Conservation (phyloP, 2,113 vertebrate genomes). For the Arenaria interpres region DNA sequence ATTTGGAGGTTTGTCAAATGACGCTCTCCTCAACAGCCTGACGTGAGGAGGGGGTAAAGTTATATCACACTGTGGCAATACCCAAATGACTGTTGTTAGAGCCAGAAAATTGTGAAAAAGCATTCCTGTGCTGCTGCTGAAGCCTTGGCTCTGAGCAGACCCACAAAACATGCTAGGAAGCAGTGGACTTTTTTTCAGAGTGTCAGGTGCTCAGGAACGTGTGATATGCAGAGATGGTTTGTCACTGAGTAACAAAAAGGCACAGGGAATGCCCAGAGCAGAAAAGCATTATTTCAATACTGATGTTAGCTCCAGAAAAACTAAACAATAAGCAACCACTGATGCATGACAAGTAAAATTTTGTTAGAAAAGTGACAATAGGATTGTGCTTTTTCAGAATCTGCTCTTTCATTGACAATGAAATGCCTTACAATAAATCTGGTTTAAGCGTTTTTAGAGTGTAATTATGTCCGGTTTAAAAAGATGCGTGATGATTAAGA, state of each 20-base stretch:
- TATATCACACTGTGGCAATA: neutral
- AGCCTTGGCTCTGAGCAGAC: neutral
- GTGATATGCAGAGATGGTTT: neutral
- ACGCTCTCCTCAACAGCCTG: neutral
- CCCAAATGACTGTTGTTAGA: neutral
- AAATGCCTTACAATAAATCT: neutral
- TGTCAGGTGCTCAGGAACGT: neutral
- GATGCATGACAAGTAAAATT: neutral
- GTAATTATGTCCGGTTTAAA: neutral
- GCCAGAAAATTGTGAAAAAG: neutral
- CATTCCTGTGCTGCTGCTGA: neutral
- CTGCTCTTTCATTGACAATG: neutral
- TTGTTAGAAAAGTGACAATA: neutral
- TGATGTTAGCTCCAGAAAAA: neutral
- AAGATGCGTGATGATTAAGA: neutral
- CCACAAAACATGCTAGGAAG: neutral
- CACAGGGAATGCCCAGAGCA: neutral
- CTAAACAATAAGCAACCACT: neutral
- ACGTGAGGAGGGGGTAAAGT: neutral
- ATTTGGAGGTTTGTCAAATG: neutral
- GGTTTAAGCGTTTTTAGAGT: neutral
- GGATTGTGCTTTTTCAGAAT: neutral
- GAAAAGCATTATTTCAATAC: neutral
- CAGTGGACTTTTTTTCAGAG: neutral
- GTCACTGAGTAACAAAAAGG: neutral